A percentile compares a stretch with the other conserved stretches of the same genome.
Evolutionary conservation across 2,888 invertebrate genomes (phyloP).

Genomic region (Eledona agricola): DNA sequence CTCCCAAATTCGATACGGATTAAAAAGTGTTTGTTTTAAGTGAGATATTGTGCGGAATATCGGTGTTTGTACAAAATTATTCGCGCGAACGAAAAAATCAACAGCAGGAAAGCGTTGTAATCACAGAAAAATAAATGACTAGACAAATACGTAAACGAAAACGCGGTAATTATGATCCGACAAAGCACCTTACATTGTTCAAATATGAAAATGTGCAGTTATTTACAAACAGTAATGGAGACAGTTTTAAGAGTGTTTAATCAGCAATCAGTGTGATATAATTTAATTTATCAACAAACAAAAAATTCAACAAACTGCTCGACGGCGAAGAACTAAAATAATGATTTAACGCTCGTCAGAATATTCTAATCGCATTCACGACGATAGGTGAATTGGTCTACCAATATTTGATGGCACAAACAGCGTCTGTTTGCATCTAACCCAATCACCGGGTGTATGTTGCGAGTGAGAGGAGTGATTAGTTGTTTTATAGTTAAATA

Average conservation of each 20-base stretch:
- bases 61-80: conserved; percentile 14
- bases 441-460: conserved; percentile 54
- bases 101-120: conserved; percentile 17
- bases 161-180: conserved; percentile 25
- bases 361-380: conserved; percentile 53
- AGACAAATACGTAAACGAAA: conserved; percentile 22
- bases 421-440: conserved; percentile 54
- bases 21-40: conserved; percentile 5
- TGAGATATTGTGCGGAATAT: conserved; percentile 14
- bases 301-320: no score
- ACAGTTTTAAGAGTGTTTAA: conserved; percentile 25
- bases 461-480: conserved; percentile 32
- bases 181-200: conserved; percentile 15
- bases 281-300: conserved; percentile 19
- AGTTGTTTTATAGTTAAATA: conserved; percentile 38
- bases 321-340: conserved; percentile 47
- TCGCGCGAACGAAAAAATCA: conserved; percentile 18
- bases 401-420: conserved; percentile 57
- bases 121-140: conserved; percentile 22
- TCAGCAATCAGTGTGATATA: conserved; percentile 21
- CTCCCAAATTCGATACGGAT: no score
- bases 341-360: conserved; percentile 51
- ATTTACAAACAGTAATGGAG: conserved; percentile 23
- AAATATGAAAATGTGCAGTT: conserved; percentile 26
- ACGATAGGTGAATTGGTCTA: conserved; percentile 55